These are phyloP conservation scores for Drosophila dives DNA, from an alignment of 2,888 invertebrate genomes.

Conservation along the genomic window DNA sequence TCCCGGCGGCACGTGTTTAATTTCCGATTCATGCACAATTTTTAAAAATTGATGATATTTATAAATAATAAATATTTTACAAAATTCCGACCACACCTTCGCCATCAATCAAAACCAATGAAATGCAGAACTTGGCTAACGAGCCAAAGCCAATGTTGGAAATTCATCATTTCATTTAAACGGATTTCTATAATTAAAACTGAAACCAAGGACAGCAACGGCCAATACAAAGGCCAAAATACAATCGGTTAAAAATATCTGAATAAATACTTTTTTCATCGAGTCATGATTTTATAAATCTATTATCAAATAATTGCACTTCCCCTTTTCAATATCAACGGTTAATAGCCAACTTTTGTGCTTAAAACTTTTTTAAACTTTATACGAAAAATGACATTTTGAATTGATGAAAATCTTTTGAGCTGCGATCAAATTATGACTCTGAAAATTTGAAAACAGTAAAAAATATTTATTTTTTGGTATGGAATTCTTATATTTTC, in stretches of 20 bases:
- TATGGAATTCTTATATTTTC: too few relatives aligned
- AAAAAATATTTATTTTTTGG: too few relatives aligned
- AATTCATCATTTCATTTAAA: conserved; percentile 39
- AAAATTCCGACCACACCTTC: not conserved
- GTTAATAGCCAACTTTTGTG: not conserved
- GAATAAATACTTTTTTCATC: not conserved
- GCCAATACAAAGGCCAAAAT: conserved; percentile 43
- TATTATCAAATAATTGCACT: not conserved
- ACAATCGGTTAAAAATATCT: conserved; percentile 12
- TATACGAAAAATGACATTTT: too few relatives aligned
- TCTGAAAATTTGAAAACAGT: too few relatives aligned
- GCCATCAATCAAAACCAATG: conserved; percentile 53
- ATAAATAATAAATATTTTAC: not conserved
- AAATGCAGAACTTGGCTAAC: conserved; percentile 13
- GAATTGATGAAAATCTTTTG: too few relatives aligned
- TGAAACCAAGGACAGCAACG: conserved; percentile 36
- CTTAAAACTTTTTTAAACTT: too few relatives aligned
- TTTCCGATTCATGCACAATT: not conserved
- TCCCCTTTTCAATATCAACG: conserved; percentile 18
- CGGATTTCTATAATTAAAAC: conserved; percentile 30
- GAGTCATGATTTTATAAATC: not conserved
- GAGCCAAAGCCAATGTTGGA: conserved; percentile 25
- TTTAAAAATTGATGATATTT: not conserved
- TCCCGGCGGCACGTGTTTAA: not conserved
- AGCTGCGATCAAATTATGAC: too few relatives aligned